Percentiles rank a stretch among this genome's conserved stretches.
These are phyloP conservation scores for Ambastaia sidthimunki DNA, from an alignment of 2,797 vertebrate genomes.

Conservation along the genomic window DNA sequence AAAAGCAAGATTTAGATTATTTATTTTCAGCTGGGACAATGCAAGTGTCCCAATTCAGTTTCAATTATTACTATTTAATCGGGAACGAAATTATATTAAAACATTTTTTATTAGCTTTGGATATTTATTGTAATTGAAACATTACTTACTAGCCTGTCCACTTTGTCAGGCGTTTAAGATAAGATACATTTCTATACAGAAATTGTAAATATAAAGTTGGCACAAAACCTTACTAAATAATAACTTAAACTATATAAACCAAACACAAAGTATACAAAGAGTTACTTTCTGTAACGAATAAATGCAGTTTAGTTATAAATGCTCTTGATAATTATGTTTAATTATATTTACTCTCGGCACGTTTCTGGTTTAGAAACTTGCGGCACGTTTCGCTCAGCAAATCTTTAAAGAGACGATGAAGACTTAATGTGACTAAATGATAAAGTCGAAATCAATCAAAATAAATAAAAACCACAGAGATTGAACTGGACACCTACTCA, in stretches of 20 bases:
- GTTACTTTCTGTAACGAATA: background rate
- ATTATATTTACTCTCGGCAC: slow-evolving; percentile 1
- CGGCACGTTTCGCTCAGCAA: slow-evolving; percentile 17
- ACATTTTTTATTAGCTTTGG: too few species aligned
- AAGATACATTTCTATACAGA: background rate
- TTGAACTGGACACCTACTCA: background rate
- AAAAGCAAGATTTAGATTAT: background rate
- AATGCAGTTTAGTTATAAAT: background rate
- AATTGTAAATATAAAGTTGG: background rate
- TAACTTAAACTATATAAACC: background rate
- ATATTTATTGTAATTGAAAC: too few species aligned
- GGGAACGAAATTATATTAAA: too few species aligned
- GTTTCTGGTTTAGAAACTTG: slow-evolving; percentile 3
- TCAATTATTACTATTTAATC: background rate
- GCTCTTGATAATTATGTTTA: background rate
- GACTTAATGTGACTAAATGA: background rate
- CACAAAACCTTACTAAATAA: background rate
- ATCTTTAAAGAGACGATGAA: background rate
- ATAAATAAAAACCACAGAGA: background rate
- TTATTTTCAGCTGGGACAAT: background rate
- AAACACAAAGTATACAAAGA: background rate
- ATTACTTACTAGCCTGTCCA: too few species aligned
- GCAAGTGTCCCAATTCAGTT: background rate
- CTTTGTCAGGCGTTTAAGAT: too few species aligned
- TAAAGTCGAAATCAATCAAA: background rate